Evolutionary conservation across 2,113 vertebrate species (phyloP).

Genomic region (Anthoscopus minutus): DNA sequence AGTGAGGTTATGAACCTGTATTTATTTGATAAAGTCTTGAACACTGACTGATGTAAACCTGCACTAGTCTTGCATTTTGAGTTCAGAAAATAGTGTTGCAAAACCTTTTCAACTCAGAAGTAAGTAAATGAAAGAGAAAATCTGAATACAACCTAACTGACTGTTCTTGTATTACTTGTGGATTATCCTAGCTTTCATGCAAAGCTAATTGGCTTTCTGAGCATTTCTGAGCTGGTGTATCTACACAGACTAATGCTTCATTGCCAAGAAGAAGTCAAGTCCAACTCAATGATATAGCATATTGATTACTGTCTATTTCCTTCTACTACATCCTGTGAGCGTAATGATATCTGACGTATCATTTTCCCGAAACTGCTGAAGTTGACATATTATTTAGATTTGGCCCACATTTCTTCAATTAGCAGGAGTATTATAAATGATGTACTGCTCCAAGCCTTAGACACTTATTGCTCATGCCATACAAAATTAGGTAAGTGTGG

Average conservation of each 20-base stretch:
- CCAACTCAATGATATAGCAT: not conserved
- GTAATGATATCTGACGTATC: conserved; percentile 29
- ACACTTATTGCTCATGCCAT: not conserved
- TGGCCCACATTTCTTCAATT: conserved; percentile 20
- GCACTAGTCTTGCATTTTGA: not conserved
- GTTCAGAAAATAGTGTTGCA: not conserved
- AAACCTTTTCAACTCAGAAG: not conserved
- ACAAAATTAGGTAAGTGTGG: conserved; percentile 23
- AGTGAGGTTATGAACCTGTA: not conserved
- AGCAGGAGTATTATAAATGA: conserved; percentile 39
- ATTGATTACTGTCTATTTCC: conserved; percentile 37
- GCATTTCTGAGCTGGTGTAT: not conserved
- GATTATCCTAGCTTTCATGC: not conserved
- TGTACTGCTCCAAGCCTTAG: conserved; percentile 6
- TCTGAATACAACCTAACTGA: not conserved
- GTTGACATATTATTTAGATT: not conserved
- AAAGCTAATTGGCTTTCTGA: not conserved
- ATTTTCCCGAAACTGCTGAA: conserved; percentile 42
- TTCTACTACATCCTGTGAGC: not conserved
- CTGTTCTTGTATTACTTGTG: not conserved
- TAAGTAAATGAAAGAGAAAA: not conserved
- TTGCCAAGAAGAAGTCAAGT: conserved; percentile 26
- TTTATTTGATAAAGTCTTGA: not conserved
- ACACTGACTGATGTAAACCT: not conserved
- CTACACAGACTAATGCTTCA: not conserved